Base-by-base conservation (phyloP, 2,113 vertebrate genomes). In the Origma solitaria region DNA sequence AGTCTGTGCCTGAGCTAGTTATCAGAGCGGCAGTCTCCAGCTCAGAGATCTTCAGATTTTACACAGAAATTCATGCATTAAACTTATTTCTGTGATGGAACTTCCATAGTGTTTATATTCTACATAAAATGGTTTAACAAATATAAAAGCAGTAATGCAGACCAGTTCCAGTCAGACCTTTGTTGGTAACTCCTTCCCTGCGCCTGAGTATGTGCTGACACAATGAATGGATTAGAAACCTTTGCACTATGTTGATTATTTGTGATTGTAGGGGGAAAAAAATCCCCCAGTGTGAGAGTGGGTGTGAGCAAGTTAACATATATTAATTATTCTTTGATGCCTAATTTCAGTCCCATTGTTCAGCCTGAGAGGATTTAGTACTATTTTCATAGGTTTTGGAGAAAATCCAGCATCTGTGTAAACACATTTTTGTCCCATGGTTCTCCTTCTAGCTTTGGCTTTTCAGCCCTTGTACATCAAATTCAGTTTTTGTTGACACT, bases 331-430 rank as follows among this genome's bases (percentile, higher is more conserved):
- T 71, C 47, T 91, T 90, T 87, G 78, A 73, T 87, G 62, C 78
- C 58, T 85, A n/a, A 35, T 87, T 95, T 95, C 78, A 56, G 66
- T 77, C 35, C 50, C 54, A 91, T 84, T 95, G 86, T 95, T 91
- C 51, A 87, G 60, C 35, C 33, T 92, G 75, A 70, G 58, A 93
- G 68, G 35, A 62, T 53, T 92, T 60, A 87, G 70, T 33, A 72
- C 13, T 88, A 49, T 84, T 92, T 88, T 86, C 68, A 25, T 12
- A 75, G 58, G 47, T 42, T 76, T 95, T 94, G 96, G 91, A 95
- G 70, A 76, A 38, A 92, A 83, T 95, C 91, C 89, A 94, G 70
- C 70, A 65, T 95, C 66, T 79, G 75, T 89, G 82, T 92, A 91
- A 91, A 95, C 73, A 87, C 9, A 25, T 65, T 89, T 83, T 82